These are phyloP conservation scores for Drosophila bipectinata DNA, from an alignment of 1,140 invertebrate species.

Conservation along the genomic window DNA sequence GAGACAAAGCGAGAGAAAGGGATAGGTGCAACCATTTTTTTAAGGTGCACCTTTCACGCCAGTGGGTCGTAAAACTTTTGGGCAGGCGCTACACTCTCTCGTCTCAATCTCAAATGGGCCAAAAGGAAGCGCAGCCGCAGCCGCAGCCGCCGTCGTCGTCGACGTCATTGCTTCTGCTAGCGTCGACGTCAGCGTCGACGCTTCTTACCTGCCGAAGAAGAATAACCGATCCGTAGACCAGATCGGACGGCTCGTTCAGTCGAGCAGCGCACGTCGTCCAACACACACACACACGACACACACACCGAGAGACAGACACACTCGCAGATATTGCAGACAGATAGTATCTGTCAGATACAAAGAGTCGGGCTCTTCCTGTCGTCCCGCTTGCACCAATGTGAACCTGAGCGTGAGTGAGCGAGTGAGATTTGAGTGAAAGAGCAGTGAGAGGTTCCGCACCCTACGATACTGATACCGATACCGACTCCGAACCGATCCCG, in stretches of 20 bases:
- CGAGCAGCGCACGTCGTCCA: conserved; percentile 54
- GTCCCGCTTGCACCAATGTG: conserved; percentile 55
- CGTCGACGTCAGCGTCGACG: conserved; percentile 1
- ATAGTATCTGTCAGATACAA: conserved; percentile 28
- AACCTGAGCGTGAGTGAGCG: conserved; percentile 47
- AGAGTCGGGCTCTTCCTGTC: conserved; percentile 39
- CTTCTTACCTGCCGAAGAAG: conserved; percentile 46
- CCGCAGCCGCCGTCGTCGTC: conserved; percentile 28
- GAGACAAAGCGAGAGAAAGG: conserved; percentile 2
- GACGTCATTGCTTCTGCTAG: conserved; percentile 18
- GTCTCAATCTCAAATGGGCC: conserved; percentile 33
- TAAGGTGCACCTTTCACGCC: conserved; percentile 58
- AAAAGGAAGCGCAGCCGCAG: conserved; percentile 61
- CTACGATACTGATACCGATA: neutral
- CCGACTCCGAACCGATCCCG: neutral
- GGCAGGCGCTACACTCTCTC: conserved; percentile 14
- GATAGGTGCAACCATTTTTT: conserved; percentile 45
- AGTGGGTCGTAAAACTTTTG: conserved; percentile 57
- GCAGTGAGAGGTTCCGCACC: conserved; percentile 6
- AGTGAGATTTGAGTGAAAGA: conserved; percentile 29
- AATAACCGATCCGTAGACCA: conserved; percentile 27
- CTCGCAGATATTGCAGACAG: conserved; percentile 6
- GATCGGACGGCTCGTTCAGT: conserved; percentile 34
- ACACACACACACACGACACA: conserved; percentile 36
- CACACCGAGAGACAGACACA: conserved; percentile 5